Evolutionary conservation across 2,888 invertebrate species (phyloP), one percentile per base, ranked within the genome.

Genomic region (Clivina fossor): DNA sequence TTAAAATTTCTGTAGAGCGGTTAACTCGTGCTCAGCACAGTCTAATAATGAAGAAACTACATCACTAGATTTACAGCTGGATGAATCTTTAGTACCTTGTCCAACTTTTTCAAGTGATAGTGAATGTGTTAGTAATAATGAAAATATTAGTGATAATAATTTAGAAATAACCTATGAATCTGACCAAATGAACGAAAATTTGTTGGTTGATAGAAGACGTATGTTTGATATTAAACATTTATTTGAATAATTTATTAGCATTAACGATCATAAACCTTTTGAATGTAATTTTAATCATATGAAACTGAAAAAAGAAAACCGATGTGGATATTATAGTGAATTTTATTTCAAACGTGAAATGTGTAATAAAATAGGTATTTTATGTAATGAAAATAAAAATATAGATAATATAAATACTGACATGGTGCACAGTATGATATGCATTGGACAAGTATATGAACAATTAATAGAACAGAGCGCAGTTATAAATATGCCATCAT

Each of bases 21-120:
- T 57, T 59, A 59, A 59, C 54, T 54, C 46, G 50, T 50, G 59
- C 55, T 57, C 49, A 54, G 46, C n/a, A n/a, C n/a, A n/a, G n/a
- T n/a, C n/a, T n/a, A n/a, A n/a, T n/a, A n/a, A n/a, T n/a, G n/a
- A n/a, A n/a, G n/a, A n/a, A n/a, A n/a, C n/a, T n/a, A n/a, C n/a
- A n/a, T n/a, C n/a, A n/a, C n/a, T n/a, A n/a, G n/a, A n/a, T n/a
- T n/a, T n/a, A n/a, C n/a, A n/a, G n/a, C n/a, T n/a, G n/a, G n/a
- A n/a, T n/a, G n/a, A n/a, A n/a, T 37, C 37, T 9, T 15, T 13
- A 18, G 37, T 2, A 16, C 5, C 37, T n/a, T 13, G 37, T 2
- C 16, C 16, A 37, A 37, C 1, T 9, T 37, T 37, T 13, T 37
- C 3, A 16, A 37, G 37, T 15, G 9, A 18, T 37, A 18, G 18